Percentiles rank a stretch among this genome's conserved stretches.
These are phyloP conservation scores for Atta cephalotes DNA, from an alignment of 1,140 invertebrate species.

Conservation along the genomic window DNA sequence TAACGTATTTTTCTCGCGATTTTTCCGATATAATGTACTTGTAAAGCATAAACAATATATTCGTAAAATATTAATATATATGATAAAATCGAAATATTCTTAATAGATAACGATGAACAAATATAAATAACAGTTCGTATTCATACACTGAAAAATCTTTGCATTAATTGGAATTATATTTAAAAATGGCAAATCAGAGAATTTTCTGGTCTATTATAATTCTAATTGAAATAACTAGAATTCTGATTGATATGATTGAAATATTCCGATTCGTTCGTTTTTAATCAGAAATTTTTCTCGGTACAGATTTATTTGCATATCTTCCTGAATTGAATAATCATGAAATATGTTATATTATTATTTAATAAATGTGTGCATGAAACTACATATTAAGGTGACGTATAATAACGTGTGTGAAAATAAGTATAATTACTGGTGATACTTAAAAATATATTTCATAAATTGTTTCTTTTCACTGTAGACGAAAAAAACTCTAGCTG, in stretches of 20 bases:
- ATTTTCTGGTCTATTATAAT: no score
- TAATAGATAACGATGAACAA: constrained; percentile 21
- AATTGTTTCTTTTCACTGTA: not conserved
- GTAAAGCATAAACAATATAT: not conserved
- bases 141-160: not conserved
- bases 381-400: not conserved
- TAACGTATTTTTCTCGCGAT: not conserved
- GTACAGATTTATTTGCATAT: not conserved
- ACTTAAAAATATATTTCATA: not conserved
- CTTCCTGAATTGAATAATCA: not conserved
- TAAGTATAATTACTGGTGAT: not conserved
- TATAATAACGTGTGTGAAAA: not conserved
- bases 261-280: no score
- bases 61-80: not conserved
- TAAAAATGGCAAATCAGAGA: no score
- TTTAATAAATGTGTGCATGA: not conserved
- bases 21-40: not conserved
- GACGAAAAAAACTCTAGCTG: not conserved
- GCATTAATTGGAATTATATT: no score
- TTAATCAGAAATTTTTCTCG: no score
- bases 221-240: no score
- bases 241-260: no score
- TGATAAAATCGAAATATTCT: not conserved
- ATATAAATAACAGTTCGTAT: not conserved
- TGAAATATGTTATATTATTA: not conserved